Percentiles rank a stretch among this genome's conserved stretches.
These are phyloP conservation scores for Dipodomys merriami DNA, from an alignment of 2,113 vertebrate genomes.

Conservation along the genomic window DNA sequence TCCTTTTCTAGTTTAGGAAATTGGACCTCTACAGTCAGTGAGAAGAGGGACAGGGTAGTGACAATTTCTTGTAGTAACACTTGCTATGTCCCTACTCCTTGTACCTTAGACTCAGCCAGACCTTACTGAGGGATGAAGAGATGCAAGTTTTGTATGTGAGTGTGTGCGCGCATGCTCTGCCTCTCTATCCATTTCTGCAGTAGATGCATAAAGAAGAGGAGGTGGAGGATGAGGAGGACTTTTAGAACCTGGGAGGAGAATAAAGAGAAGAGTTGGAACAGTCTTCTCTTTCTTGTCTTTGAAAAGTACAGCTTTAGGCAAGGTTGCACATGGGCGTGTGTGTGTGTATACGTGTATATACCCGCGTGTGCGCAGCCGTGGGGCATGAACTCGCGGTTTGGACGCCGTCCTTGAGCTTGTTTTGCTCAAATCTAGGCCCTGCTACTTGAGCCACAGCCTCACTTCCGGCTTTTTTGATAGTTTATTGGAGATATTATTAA, in stretches of 20 bases:
- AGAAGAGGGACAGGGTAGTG: neutral
- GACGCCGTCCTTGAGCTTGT: too few relatives aligned
- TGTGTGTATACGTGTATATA: too few relatives aligned
- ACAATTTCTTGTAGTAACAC: neutral
- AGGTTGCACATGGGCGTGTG: too few relatives aligned
- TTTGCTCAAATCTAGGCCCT: too few relatives aligned
- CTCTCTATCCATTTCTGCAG: neutral
- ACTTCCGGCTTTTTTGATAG: too few relatives aligned
- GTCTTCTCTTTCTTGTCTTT: neutral
- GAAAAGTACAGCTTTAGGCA: neutral
- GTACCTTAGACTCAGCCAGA: neutral
- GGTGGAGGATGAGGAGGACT: neutral
- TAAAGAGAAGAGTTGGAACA: neutral
- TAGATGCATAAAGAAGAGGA: neutral
- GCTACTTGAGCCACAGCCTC: too few relatives aligned
- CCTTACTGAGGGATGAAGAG: neutral
- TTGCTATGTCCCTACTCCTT: neutral
- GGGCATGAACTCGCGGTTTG: too few relatives aligned
- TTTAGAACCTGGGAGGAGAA: rapidly evolving
- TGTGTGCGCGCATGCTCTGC: neutral
- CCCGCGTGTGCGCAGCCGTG: too few relatives aligned
- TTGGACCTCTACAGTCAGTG: neutral
- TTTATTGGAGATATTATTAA: too few relatives aligned
- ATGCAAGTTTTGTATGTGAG: neutral
- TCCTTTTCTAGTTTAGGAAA: too few relatives aligned